Conservation (phyloP, 1,140 invertebrate species). For the Brachionus asplanchnoidis region DNA sequence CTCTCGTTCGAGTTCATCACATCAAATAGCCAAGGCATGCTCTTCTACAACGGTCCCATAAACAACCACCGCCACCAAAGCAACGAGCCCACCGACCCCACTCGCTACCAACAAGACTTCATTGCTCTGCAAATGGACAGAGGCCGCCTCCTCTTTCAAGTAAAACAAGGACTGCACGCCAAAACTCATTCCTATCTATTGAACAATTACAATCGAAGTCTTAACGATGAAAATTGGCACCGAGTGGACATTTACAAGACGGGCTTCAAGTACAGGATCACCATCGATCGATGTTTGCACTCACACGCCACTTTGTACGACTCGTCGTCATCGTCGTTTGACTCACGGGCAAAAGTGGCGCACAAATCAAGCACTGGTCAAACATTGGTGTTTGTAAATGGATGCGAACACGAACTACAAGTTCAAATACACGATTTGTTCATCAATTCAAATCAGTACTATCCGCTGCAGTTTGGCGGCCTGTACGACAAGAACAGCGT, state of each 20-base stretch:
- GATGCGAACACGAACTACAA: conserved; percentile 35
- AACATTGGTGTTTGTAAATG: conserved; percentile 6
- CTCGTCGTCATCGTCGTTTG: neutral
- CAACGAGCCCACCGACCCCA: neutral
- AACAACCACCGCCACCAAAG: conserved; percentile 67
- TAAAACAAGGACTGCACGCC: conserved; percentile 91
- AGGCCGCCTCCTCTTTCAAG: conserved; percentile 78
- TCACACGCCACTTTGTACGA: too few species aligned
- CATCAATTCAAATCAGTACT: conserved; percentile 34
- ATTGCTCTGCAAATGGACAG: conserved; percentile 84
- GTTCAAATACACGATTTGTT: conserved; percentile 37
- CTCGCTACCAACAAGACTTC: conserved; percentile 65
- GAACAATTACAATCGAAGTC: conserved; percentile 8
- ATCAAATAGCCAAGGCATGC: conserved; percentile 76
- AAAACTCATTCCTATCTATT: conserved; percentile 66
- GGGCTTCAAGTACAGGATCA: conserved; percentile 56
- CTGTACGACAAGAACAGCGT: conserved; percentile 11
- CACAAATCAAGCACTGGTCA: neutral
- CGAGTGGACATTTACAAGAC: conserved; percentile 89
- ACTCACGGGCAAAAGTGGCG: neutral
- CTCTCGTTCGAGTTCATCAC: conserved; percentile 91
- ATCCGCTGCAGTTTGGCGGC: conserved; percentile 41
- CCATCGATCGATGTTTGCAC: conserved; percentile 21
- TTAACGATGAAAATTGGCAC: conserved; percentile 67
- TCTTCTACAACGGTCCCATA: conserved; percentile 93